phyloP scores from a whole-genome alignment of 2,113 vertebrate genomes.

The Seriola aureovittata region DNA sequence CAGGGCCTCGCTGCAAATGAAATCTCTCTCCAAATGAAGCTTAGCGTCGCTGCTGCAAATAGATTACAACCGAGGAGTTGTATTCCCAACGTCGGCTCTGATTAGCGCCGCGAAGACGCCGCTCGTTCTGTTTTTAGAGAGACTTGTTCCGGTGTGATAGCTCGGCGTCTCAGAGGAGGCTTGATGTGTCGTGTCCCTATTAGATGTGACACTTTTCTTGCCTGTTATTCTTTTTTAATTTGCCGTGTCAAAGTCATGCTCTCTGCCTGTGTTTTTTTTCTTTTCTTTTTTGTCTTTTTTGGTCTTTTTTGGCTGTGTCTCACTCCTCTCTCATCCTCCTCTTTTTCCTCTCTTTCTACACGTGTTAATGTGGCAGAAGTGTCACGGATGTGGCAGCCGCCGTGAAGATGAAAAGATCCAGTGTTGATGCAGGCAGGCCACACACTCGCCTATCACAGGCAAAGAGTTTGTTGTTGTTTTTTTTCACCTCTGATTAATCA shows the following conservation, averaged over 20 bases:
- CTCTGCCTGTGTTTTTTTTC: constrained; percentile 33
- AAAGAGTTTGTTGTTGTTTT: background rate
- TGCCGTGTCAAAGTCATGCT: constrained; percentile 56
- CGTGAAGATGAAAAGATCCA: constrained; percentile 45
- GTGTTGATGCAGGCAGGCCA: constrained; percentile 14
- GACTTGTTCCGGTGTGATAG: constrained; percentile 63
- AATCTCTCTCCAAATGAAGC: constrained; percentile 68
- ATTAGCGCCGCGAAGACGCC: constrained; percentile 55
- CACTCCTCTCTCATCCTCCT: constrained; percentile 28
- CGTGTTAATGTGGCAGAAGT: constrained; percentile 44
- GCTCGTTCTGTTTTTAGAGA: constrained; percentile 61
- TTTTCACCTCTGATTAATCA: constrained; percentile 36
- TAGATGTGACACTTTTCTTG: constrained; percentile 75
- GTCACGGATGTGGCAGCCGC: constrained; percentile 39
- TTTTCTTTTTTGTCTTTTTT: constrained; percentile 22
- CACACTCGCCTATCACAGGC: background rate
- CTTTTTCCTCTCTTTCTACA: constrained; percentile 22
- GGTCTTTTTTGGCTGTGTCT: constrained; percentile 15
- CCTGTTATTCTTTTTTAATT: constrained; percentile 77
- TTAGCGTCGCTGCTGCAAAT: constrained; percentile 57
- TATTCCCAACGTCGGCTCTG: constrained; percentile 72
- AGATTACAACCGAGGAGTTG: constrained; percentile 66
- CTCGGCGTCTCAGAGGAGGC: constrained; percentile 52
- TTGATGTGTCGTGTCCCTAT: constrained; percentile 72
- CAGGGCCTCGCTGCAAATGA: constrained; percentile 49